phyloP scores from a whole-genome alignment of 1,140 invertebrate genomes.

The Linepithema humile region DNA sequence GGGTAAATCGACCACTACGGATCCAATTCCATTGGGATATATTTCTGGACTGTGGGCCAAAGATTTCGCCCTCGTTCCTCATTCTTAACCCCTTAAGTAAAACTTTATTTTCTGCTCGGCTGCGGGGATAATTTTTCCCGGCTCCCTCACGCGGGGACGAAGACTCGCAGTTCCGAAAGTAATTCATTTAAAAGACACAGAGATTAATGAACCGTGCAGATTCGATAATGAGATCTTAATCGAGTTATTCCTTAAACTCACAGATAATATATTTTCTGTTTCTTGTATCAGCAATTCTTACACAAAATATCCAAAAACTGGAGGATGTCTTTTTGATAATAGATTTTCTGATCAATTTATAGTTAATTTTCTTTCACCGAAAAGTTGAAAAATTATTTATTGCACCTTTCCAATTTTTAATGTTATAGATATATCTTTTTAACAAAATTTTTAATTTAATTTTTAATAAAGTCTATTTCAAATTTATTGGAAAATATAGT shows the following conservation, averaged over 20 bases:
- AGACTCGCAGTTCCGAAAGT: background rate
- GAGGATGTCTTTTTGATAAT: too few relatives aligned
- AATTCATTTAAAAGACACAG: slow-evolving; percentile 41
- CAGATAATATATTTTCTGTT: background rate
- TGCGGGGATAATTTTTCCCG: slow-evolving; percentile 12
- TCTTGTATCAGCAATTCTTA: background rate
- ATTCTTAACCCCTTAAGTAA: slow-evolving; percentile 26
- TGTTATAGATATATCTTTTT: too few relatives aligned
- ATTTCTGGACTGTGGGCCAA: slow-evolving; percentile 35
- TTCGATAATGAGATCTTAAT: slow-evolving; percentile 45
- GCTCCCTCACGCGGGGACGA: background rate
- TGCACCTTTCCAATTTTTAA: too few relatives aligned
- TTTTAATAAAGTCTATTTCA: too few relatives aligned
- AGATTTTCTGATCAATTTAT: too few relatives aligned
- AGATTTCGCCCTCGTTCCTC: slow-evolving; percentile 22
- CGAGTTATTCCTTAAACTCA: background rate
- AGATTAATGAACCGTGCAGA: slow-evolving; percentile 38
- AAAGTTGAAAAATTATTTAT: too few relatives aligned
- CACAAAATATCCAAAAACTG: too few relatives aligned
- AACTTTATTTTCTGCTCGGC: slow-evolving; percentile 6
- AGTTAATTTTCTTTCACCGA: too few relatives aligned
- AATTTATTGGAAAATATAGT: too few relatives aligned
- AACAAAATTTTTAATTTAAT: too few relatives aligned
- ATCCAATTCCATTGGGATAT: slow-evolving; percentile 61
- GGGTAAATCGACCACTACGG: slow-evolving; percentile 54